phyloP scores from a whole-genome alignment of 1,140 invertebrate species.

The Epicauta chinensis region DNA sequence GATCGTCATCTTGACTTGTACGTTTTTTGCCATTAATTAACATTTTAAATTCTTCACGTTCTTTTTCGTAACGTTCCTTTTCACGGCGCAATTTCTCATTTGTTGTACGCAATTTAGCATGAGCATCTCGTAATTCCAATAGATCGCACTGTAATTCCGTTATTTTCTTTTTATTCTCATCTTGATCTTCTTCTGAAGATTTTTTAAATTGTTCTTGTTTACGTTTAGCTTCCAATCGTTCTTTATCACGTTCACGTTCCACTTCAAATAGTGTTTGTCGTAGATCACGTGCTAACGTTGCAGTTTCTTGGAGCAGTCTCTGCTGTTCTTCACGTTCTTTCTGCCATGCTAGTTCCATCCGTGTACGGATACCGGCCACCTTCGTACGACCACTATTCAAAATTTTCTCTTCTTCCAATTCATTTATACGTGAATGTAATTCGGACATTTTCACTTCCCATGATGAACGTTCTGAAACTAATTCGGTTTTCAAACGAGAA shows the following conservation, averaged over 20 bases:
- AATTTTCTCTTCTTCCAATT: conserved; percentile 79
- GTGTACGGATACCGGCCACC: conserved; percentile 76
- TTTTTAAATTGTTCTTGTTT: conserved; percentile 79
- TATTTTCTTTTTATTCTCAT: conserved; percentile 80
- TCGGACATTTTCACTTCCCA: conserved; percentile 85
- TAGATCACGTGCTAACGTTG: conserved; percentile 82
- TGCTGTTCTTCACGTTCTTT: conserved; percentile 92
- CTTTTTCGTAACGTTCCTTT: conserved; percentile 76
- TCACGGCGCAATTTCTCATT: conserved; percentile 85
- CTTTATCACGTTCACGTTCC: conserved; percentile 82
- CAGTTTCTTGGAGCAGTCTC: conserved; percentile 81
- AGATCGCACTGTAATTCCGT: conserved; percentile 79
- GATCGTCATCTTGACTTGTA: conserved; percentile 57
- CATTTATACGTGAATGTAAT: conserved; percentile 86
- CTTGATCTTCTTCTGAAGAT: conserved; percentile 79
- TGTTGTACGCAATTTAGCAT: conserved; percentile 85
- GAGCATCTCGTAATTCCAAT: conserved; percentile 80
- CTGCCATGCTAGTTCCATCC: conserved; percentile 91
- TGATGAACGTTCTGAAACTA: conserved; percentile 80
- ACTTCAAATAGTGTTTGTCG: conserved; percentile 82
- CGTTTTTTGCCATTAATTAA: conserved; percentile 47
- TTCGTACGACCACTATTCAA: conserved; percentile 74
- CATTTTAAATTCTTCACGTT: conserved; percentile 63
- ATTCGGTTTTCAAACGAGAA: conserved; percentile 81
- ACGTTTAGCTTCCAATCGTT: conserved; percentile 77